A percentile compares a stretch with the other conserved stretches of the same genome.
Evolutionary conservation across 2,113 vertebrate genomes (phyloP).

Genomic region (Halichoeres trimaculatus): DNA sequence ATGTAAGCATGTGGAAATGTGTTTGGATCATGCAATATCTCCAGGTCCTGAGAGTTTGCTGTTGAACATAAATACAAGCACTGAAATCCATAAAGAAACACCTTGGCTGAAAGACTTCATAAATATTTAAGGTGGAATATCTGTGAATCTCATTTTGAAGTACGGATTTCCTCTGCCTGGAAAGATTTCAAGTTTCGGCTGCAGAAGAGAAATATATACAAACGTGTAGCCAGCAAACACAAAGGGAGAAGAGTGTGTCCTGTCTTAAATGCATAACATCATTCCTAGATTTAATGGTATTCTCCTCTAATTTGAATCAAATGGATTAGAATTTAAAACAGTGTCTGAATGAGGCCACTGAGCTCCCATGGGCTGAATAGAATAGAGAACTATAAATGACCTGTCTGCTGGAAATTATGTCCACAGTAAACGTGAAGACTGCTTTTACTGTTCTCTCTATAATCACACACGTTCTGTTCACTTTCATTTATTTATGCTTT

Average conservation of each 20-base stretch:
- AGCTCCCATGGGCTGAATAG: constrained; percentile 32
- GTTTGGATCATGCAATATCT: constrained; percentile 32
- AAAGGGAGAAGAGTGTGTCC: constrained; percentile 19
- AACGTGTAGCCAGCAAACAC: background rate
- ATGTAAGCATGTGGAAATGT: constrained; percentile 22
- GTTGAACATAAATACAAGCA: constrained; percentile 22
- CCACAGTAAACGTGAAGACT: constrained; percentile 64
- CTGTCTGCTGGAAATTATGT: constrained; percentile 64
- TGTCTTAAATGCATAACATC: constrained; percentile 35
- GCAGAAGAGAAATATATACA: constrained; percentile 22
- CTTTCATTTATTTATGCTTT: constrained; percentile 61
- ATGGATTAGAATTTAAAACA: constrained; percentile 53
- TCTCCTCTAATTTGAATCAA: constrained; percentile 62
- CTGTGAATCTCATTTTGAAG: constrained; percentile 33
- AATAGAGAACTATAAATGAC: constrained; percentile 59
- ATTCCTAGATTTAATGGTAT: constrained; percentile 42
- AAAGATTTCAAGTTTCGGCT: constrained; percentile 10
- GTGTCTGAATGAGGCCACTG: constrained; percentile 45
- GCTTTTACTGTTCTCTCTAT: constrained; percentile 63
- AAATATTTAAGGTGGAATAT: constrained; percentile 58
- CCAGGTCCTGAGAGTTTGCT: constrained; percentile 21
- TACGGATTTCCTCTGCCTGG: background rate
- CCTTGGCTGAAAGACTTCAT: constrained; percentile 31
- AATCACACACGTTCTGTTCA: constrained; percentile 49
- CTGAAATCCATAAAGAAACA: constrained; percentile 19